Base-by-base conservation (phyloP, 30 jellyfish, hydroid and myxozoan genomes). In the Aurelia sp. region DNA sequence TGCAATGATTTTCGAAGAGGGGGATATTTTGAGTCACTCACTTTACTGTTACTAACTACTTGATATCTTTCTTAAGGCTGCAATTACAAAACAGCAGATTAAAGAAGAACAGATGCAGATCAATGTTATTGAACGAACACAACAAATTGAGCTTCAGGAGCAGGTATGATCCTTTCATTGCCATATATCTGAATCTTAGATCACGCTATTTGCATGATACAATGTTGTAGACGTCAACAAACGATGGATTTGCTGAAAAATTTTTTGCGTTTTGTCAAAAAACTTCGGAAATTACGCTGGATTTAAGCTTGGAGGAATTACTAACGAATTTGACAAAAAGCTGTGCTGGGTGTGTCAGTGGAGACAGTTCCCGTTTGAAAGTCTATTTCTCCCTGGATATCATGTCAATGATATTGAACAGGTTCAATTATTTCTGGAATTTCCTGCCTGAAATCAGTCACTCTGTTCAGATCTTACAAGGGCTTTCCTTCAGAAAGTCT, bases 81-180 rank as follows among this genome's bases (percentile, higher is more conserved):
- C 98, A 21, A 87, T 82, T 58, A 92, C 98, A 30, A 92, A 87
- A 66, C 98, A 92, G 79, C 80, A 86, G 74, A 92, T 92, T 83
- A 92, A 92, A 47, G 98, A 86, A 65, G 98, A 87, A 53, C 91
- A 92, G 23, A 92, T 92, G 98, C 95, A 92, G 44, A 82, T 92
- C 23, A 92, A 87, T 70, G 98, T 92, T 73, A 83, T 92, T 60
- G 98, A 92, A 80, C 88, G 98, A 37, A 83, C 92, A 19, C 98
- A 92, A 40, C 97, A 87, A 41, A 92, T 92, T 79, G 91, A 89
- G 53, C 71, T 92, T 47, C 98, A 92, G 63, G 91, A 87, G 57
- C 96, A 87, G 89, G 94, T 85, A 11, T 19, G 47, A 19, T n/a
- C 15, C 13, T 22, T 13, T 11, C 69, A 37, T 37, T 37, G 48